A percentile compares a stretch with the other conserved stretches of the same genome.
These are phyloP conservation scores for Halichoeres trimaculatus DNA, from an alignment of 2,113 vertebrate species.

Conservation along the genomic window DNA sequence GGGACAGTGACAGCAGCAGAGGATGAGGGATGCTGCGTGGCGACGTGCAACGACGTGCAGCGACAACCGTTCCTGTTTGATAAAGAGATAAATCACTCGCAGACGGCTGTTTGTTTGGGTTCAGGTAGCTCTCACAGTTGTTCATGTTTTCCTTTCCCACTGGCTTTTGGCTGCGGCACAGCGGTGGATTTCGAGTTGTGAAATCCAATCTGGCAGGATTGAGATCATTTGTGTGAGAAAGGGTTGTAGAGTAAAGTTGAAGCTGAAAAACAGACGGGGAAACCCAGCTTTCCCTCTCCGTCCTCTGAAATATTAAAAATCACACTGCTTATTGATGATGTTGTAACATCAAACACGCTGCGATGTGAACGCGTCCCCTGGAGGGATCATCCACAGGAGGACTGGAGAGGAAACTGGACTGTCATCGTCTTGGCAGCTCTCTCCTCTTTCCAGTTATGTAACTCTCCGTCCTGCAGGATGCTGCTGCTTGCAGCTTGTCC, in stretches of 20 bases:
- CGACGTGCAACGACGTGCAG: not conserved
- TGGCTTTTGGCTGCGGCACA: not conserved
- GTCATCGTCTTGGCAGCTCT: conserved; percentile 25
- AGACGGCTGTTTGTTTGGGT: no score
- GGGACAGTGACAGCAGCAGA: no score
- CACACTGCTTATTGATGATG: no score
- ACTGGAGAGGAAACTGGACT: conserved; percentile 20
- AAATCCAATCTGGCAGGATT: not conserved
- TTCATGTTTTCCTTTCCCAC: not conserved
- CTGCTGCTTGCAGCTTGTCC: conserved; percentile 24
- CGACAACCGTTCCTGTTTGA: not conserved
- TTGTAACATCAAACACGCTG: not conserved
- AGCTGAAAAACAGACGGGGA: no score
- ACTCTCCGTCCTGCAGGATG: conserved; percentile 18
- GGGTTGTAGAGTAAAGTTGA: no score
- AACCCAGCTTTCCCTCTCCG: no score
- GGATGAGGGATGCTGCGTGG: no score
- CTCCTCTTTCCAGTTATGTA: conserved; percentile 54
- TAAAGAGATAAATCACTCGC: not conserved
- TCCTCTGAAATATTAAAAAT: no score
- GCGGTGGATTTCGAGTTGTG: not conserved
- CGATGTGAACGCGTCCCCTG: not conserved
- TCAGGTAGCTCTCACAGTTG: no score
- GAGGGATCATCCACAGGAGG: not conserved
- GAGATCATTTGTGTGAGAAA: not conserved